These are phyloP conservation scores for Orthonychiurus folsomi DNA, from an alignment of 2,888 invertebrate genomes.

Conservation along the genomic window DNA sequence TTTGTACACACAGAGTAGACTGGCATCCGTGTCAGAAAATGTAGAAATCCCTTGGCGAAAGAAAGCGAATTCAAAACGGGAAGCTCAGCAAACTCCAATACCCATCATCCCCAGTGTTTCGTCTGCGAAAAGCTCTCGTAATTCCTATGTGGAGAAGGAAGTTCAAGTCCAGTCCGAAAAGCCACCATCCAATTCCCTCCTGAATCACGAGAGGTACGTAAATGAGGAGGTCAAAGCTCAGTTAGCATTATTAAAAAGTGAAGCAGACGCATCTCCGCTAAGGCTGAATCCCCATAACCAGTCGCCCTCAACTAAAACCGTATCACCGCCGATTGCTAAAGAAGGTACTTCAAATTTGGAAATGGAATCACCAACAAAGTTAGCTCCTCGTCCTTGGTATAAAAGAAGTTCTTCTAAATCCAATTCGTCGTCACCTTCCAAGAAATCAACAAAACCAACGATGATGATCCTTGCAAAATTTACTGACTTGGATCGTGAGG, in stretches of 20 bases:
- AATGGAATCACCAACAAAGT: slow-evolving; percentile 21
- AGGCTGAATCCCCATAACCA: slow-evolving; percentile 8
- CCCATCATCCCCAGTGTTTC: neutral
- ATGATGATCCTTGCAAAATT: slow-evolving; percentile 34
- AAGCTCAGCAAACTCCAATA: neutral
- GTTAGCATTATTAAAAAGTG: slow-evolving; percentile 27
- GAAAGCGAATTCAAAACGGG: neutral
- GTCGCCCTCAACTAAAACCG: neutral
- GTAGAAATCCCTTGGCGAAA: neutral
- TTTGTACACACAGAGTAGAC: neutral
- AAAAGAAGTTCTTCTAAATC: slow-evolving; percentile 47
- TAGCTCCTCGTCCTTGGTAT: slow-evolving; percentile 58
- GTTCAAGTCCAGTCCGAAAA: neutral
- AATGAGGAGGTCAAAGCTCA: slow-evolving; percentile 23
- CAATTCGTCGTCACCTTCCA: slow-evolving; percentile 24
- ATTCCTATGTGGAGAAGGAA: neutral
- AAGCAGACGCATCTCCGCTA: slow-evolving; percentile 31
- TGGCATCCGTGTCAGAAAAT: neutral
- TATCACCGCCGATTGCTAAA: neutral
- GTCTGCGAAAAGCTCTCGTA: neutral
- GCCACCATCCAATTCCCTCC: slow-evolving; percentile 5
- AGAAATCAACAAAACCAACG: slow-evolving; percentile 22
- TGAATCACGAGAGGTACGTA: slow-evolving; percentile 10
- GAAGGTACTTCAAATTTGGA: neutral
- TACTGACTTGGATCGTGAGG: slow-evolving; percentile 69